Conservation (phyloP, 2,113 vertebrate species). For the Oncorhynchus gorbuscha region DNA sequence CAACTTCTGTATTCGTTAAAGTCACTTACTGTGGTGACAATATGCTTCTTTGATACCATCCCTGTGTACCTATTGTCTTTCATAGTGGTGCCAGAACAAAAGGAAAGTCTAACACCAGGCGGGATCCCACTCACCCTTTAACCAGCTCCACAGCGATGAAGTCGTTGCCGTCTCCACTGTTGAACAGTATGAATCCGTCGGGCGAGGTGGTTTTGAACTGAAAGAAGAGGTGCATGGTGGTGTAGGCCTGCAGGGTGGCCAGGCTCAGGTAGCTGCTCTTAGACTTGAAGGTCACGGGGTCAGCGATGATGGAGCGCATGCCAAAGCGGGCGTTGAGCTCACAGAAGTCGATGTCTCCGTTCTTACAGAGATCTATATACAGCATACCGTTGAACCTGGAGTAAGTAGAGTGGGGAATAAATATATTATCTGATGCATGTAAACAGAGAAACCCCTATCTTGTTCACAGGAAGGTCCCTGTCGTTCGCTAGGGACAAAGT, state of each 20-base stretch:
- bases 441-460: no score
- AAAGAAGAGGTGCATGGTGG: slow-evolving; percentile 99
- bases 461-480: no score
- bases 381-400: slow-evolving; percentile 92
- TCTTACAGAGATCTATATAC: slow-evolving; percentile 98
- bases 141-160: slow-evolving; percentile 97
- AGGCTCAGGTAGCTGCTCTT: slow-evolving; percentile 97
- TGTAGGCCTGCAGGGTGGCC: slow-evolving; percentile 94
- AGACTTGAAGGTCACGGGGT: slow-evolving; percentile 96
- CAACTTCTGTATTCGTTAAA: no score
- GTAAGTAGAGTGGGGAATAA: slow-evolving; percentile 28
- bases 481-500: no score
- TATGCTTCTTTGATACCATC: no score
- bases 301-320: slow-evolving; percentile 94
- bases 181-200: slow-evolving; percentile 98
- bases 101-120: background rate
- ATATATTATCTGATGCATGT: background rate
- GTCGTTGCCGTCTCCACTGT: slow-evolving; percentile 85
- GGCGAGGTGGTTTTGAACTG: slow-evolving; percentile 98
- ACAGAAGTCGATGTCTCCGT: slow-evolving; percentile 96
- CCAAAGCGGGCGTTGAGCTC: slow-evolving; percentile 97
- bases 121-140: slow-evolving; percentile 82
- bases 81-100: no score
- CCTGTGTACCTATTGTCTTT: no score
- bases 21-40: no score